A percentile compares a stretch with the other conserved stretches of the same genome.
Evolutionary conservation across 1,140 invertebrate genomes (phyloP).

Genomic region (Brachionus plicatilis): DNA sequence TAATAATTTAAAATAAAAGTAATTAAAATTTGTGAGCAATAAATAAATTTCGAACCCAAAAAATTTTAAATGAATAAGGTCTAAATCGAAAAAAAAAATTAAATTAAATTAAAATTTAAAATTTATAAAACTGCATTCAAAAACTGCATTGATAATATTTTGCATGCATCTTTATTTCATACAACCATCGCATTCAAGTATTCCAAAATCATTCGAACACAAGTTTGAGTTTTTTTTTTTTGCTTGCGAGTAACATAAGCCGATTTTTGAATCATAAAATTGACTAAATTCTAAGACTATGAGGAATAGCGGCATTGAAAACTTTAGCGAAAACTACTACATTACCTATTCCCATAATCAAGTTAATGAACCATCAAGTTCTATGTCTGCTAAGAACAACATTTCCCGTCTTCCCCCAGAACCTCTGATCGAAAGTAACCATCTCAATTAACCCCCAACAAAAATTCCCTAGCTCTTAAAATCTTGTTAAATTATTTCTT

Average conservation of each 20-base stretch:
- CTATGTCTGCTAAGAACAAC: neutral
- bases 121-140: neutral
- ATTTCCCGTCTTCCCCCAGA: neutral
- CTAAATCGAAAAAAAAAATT: too few species aligned
- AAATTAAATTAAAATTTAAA: neutral
- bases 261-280: neutral
- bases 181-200: neutral
- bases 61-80: too few species aligned
- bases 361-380: slow-evolving; percentile 6
- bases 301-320: slow-evolving; percentile 4
- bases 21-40: too few species aligned
- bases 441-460: neutral
- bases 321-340: slow-evolving; percentile 33
- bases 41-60: too few species aligned
- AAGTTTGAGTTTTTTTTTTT: slow-evolving; percentile 2
- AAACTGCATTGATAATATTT: neutral
- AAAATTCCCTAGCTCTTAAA: neutral
- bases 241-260: neutral
- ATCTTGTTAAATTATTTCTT: neutral
- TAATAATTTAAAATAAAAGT: too few species aligned
- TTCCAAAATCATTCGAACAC: neutral
- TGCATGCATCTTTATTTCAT: neutral
- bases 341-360: slow-evolving; percentile 32
- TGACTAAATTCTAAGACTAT: neutral
- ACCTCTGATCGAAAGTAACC: neutral